Conservation (phyloP, 1,140 invertebrate genomes). For the Trigoniulus corallinus region DNA sequence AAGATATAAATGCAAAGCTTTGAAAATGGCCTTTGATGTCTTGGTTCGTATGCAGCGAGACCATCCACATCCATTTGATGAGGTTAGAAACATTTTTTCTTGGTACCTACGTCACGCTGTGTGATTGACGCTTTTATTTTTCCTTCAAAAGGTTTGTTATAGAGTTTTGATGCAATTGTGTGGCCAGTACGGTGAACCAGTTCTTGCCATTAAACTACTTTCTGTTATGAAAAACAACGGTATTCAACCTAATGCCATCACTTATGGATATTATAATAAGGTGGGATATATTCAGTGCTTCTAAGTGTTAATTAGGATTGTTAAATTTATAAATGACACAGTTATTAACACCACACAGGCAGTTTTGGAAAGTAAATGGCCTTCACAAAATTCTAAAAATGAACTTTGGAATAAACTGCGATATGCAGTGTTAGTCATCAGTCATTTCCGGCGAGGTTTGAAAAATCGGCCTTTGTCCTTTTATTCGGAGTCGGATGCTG, state of each 20-base stretch:
- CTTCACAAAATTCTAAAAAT: slow-evolving; percentile 63
- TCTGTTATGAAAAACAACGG: slow-evolving; percentile 90
- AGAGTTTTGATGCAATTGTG: slow-evolving; percentile 97
- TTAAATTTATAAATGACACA: slow-evolving; percentile 13
- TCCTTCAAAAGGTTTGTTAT: slow-evolving; percentile 63
- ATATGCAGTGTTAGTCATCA: slow-evolving; percentile 76
- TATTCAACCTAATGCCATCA: slow-evolving; percentile 91
- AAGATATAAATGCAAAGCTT: slow-evolving; percentile 42
- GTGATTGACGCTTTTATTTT: not conserved
- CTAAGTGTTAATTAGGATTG: slow-evolving; percentile 2
- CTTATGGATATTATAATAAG: slow-evolving; percentile 74
- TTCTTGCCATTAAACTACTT: slow-evolving; percentile 83
- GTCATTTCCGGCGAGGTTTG: slow-evolving; percentile 35
- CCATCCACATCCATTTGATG: slow-evolving; percentile 67
- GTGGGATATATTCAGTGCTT: slow-evolving; percentile 14
- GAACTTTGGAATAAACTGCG: slow-evolving; percentile 85
- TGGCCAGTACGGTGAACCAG: slow-evolving; percentile 80
- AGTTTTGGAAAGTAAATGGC: slow-evolving; percentile 89
- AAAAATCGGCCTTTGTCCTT: slow-evolving; percentile 20
- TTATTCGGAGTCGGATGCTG: slow-evolving; percentile 24
- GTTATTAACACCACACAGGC: no score
- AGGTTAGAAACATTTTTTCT: slow-evolving; percentile 36
- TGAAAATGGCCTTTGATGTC: slow-evolving; percentile 71
- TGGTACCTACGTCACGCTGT: not conserved
- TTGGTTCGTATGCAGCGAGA: slow-evolving; percentile 66